A percentile compares a stretch with the other conserved stretches of the same genome.
Conservation (phyloP, 1,140 invertebrate genomes). For the Nymphalis io region DNA sequence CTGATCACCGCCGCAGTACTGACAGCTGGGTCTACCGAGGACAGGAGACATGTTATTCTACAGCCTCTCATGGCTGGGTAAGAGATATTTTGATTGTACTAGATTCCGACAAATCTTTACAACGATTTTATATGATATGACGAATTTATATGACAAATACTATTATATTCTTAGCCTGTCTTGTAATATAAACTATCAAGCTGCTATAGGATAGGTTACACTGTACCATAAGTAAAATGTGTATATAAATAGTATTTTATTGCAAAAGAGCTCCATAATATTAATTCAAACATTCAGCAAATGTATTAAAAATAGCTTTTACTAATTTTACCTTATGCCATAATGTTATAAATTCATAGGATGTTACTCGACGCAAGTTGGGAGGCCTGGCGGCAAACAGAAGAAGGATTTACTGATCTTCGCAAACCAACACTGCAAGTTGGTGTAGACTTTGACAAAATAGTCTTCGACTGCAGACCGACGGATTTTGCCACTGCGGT, state of each 20-base stretch:
- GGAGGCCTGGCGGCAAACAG: constrained; percentile 60
- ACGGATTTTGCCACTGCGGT: constrained; percentile 37
- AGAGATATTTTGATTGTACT: constrained; percentile 4
- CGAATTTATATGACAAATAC: no score
- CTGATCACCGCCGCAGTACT: constrained; percentile 44
- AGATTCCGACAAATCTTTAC: no score
- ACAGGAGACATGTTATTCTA: constrained; percentile 45
- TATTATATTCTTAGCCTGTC: no score
- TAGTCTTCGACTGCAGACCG: constrained; percentile 53
- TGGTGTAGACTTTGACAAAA: constrained; percentile 47
- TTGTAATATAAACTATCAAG: no score
- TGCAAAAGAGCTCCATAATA: no score
- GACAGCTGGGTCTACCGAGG: constrained; percentile 39
- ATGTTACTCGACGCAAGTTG: constrained; percentile 50
- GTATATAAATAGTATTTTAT: no score
- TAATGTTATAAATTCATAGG: constrained; percentile 21
- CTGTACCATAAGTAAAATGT: no score
- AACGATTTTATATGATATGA: no score
- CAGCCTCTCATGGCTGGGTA: constrained; percentile 59
- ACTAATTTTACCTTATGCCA: no score
- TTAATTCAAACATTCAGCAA: no score
- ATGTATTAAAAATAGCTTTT: no score
- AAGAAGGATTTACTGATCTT: constrained; percentile 35
- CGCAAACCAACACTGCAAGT: constrained; percentile 43
- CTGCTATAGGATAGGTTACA: no score